Percentiles rank a stretch among this genome's conserved stretches.
Evolutionary conservation across 2,888 invertebrate genomes (phyloP).

Genomic region (Syrista parreyssii): DNA sequence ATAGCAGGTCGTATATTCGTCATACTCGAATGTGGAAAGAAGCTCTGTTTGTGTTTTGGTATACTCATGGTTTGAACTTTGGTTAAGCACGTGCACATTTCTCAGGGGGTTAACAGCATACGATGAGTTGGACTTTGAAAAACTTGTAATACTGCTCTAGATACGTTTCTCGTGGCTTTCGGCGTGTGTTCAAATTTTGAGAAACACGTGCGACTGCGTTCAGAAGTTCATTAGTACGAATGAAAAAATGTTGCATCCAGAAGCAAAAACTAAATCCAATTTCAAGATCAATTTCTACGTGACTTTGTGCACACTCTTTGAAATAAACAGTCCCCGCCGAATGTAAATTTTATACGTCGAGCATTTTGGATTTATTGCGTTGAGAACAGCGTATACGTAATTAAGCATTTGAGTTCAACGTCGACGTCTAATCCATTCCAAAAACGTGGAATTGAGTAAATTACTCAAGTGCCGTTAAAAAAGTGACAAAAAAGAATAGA

Average conservation of each 20-base stretch:
- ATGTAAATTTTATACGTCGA: background rate
- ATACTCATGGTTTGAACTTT: too few relatives aligned
- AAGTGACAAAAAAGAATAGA: background rate
- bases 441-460: background rate
- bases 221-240: too few relatives aligned
- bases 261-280: conserved; percentile 42
- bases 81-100: too few relatives aligned
- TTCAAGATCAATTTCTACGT: conserved; percentile 37
- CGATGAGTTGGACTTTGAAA: too few relatives aligned
- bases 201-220: too few relatives aligned
- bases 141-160: too few relatives aligned
- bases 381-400: conserved; percentile 26
- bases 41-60: too few relatives aligned
- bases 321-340: background rate
- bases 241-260: background rate
- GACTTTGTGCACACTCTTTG: conserved; percentile 6
- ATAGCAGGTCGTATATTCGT: too few relatives aligned
- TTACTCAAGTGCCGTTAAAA: background rate
- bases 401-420: conserved; percentile 13
- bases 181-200: too few relatives aligned
- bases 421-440: background rate
- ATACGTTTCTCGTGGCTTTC: too few relatives aligned
- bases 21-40: too few relatives aligned
- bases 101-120: too few relatives aligned
- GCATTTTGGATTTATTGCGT: conserved; percentile 14